Evolutionary conservation across 2,797 vertebrate species (phyloP).

Genomic region (Lophotriccus pileatus): DNA sequence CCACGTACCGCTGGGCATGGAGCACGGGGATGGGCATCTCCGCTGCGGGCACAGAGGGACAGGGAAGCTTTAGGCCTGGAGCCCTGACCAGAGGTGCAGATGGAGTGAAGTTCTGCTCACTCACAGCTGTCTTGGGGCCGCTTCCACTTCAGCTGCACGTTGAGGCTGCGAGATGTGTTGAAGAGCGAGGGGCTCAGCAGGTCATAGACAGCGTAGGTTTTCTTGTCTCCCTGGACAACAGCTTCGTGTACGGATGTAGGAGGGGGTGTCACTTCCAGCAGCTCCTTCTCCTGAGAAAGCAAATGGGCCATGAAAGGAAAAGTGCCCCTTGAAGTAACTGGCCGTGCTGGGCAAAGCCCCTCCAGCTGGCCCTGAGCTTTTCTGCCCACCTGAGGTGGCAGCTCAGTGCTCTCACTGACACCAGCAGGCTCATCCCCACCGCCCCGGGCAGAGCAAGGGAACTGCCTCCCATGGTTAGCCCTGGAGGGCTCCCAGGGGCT

Average conservation of each 20-base stretch:
- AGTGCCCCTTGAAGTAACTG: not conserved
- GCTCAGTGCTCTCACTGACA: not conserved
- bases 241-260: conserved; percentile 80
- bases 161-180: conserved; percentile 86
- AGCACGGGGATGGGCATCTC: conserved; percentile 82
- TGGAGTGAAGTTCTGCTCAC: not conserved
- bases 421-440: not conserved
- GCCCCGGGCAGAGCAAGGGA: not conserved
- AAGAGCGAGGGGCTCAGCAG: conserved; percentile 83
- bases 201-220: conserved; percentile 90
- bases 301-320: not conserved
- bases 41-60: conserved; percentile 39
- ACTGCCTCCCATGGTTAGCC: not conserved
- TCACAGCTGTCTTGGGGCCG: conserved; percentile 80
- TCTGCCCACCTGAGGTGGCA: not conserved
- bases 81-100: not conserved
- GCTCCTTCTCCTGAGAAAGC: conserved; percentile 80
- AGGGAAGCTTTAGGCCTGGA: not conserved
- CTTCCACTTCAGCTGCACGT: conserved; percentile 91
- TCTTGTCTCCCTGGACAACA: conserved; percentile 86
- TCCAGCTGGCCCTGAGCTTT: not conserved
- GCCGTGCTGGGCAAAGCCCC: not conserved
- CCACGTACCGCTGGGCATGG: conserved; percentile 91
- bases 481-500: not conserved
- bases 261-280: conserved; percentile 85